These are phyloP conservation scores for Biston stratarius DNA, from an alignment of 2,888 invertebrate genomes.

Conservation along the genomic window DNA sequence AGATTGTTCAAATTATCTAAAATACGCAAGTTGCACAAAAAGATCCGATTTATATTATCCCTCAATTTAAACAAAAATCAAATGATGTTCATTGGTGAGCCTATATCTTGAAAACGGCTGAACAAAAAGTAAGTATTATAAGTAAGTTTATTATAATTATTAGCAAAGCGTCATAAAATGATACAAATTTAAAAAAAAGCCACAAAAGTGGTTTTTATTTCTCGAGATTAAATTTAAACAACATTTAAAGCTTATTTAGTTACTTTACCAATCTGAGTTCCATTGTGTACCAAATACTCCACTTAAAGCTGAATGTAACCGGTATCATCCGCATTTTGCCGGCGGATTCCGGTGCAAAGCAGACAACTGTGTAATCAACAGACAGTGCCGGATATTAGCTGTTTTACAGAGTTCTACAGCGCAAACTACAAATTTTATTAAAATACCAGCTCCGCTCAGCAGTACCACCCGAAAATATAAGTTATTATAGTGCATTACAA, in stretches of 20 bases:
- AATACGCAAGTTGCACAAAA: too few species aligned
- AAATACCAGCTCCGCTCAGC: too few species aligned
- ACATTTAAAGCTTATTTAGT: slow-evolving; percentile 18
- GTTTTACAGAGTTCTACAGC: neutral
- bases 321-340: slow-evolving; percentile 32
- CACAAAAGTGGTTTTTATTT: neutral
- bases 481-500: too few species aligned
- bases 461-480: too few species aligned
- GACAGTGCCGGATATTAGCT: slow-evolving; percentile 16
- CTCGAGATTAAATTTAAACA: slow-evolving; percentile 17
- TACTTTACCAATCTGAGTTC: slow-evolving; percentile 31
- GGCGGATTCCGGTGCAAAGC: slow-evolving; percentile 26
- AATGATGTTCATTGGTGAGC: too few species aligned
- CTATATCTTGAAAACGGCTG: too few species aligned
- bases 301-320: slow-evolving; percentile 29
- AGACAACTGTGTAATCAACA: neutral
- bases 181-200: neutral
- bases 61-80: too few species aligned
- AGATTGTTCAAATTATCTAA: too few species aligned
- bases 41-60: too few species aligned
- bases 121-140: too few species aligned
- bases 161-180: neutral
- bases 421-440: too few species aligned
- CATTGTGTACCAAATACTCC: slow-evolving; percentile 27
- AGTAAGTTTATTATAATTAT: too few species aligned